Evolutionary conservation across 2,113 vertebrate species (phyloP).

Genomic region (Sterna hirundo): DNA sequence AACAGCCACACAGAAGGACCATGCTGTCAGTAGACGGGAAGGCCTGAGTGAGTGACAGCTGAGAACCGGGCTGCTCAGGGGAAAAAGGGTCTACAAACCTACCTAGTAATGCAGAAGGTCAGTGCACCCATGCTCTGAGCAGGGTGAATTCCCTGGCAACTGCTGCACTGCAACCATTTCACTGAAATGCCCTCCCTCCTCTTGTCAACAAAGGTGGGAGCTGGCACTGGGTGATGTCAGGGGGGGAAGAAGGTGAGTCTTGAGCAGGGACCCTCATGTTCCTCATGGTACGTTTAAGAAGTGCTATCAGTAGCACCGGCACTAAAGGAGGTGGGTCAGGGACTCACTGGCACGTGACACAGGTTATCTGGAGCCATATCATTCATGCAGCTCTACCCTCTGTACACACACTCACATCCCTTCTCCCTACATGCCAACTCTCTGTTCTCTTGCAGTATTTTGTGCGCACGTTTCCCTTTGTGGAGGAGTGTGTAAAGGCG

Average conservation of each 20-base stretch:
- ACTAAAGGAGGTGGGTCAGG: neutral
- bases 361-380: neutral
- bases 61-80: neutral
- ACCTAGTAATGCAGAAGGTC: neutral
- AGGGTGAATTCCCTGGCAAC: neutral
- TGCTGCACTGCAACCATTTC: neutral
- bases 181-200: neutral
- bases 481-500: conserved; percentile 70
- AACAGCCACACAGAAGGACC: neutral
- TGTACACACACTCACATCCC: too few relatives aligned
- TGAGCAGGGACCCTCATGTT: neutral
- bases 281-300: neutral
- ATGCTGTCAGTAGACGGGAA: neutral
- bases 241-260: neutral
- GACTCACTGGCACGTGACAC: neutral
- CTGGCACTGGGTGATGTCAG: neutral
- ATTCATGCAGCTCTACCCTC: neutral
- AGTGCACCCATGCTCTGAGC: neutral
- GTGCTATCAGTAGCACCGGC: neutral
- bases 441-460: conserved; percentile 73
- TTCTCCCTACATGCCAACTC: neutral
- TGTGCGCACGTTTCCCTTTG: conserved; percentile 68
- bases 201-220: neutral
- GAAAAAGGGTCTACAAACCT: neutral
- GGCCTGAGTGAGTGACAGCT: neutral